Base-by-base conservation (phyloP, 2,797 vertebrate genomes). In the Macroramphosus scolopax region DNA sequence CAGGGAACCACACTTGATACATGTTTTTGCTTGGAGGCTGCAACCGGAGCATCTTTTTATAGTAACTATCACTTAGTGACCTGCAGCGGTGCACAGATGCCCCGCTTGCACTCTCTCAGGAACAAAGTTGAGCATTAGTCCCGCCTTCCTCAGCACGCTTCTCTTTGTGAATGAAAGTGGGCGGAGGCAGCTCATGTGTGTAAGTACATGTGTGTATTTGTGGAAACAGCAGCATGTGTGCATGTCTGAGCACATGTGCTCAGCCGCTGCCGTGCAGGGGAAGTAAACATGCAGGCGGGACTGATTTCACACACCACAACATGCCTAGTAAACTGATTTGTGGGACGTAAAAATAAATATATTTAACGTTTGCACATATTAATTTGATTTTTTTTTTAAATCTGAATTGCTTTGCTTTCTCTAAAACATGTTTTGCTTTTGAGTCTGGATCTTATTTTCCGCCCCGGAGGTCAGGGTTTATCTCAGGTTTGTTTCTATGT, bases 81-180 rank as follows among this genome's bases (percentile, higher is more conserved):
- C n/a, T n/a, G n/a, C n/a, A n/a, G n/a, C n/a, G n/a, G n/a, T 30
- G 35, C 26, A 42, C 42, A 75, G 75, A 72, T 46, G 58, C 44
- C 46, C 31, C 44, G 38, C 31, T 33, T n/a, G n/a, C n/a, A 6
- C 62, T 77, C 51, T 49, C 54, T 59, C 60, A 50, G 44, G 69
- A 71, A 75, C 47, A 72, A 32, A 51, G 68, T 46, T 59, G 40
- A 75, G 34, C 28, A 25, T 30, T 41, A 43, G 41, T 71, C 33
- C 75, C 53, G 1, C 77, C 68, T 35, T 55, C 41, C 17, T 4
- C 43, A 25, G 39, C 60, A 34, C 13, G 24, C 57, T 38, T 2
- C 43, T 58, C 70, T 78, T 75, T 83, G 63, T 83, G 80, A 82
- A 79, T 82, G 82, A 75, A 81, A 79, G 29, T 67, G 73, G 80